Percentiles rank a stretch among this genome's conserved stretches.
Evolutionary conservation across 2,797 vertebrate species (phyloP).

Genomic region (Propithecus perrieri): DNA sequence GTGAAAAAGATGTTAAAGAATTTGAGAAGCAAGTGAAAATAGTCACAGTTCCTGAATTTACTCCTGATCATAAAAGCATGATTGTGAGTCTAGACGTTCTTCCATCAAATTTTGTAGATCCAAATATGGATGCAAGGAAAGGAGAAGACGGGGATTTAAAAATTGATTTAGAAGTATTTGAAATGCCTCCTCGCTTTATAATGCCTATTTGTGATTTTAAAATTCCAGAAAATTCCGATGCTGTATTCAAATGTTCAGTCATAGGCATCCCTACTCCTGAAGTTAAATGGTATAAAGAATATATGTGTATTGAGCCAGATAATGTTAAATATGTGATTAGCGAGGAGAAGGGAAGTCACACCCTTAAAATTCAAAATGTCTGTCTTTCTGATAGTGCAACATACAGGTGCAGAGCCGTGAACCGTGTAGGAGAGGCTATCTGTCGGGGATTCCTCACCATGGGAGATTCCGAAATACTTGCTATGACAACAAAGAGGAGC

Average conservation of each 20-base stretch:
- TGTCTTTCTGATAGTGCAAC: constrained; percentile 89
- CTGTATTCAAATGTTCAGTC: constrained; percentile 95
- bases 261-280: constrained; percentile 94
- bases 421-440: constrained; percentile 93
- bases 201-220: constrained; percentile 93
- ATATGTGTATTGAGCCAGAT: constrained; percentile 88
- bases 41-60: constrained; percentile 96
- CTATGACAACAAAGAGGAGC: constrained; percentile 80
- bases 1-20: constrained; percentile 97
- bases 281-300: constrained; percentile 95
- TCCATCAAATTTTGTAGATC: constrained; percentile 92
- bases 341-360: constrained; percentile 93
- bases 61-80: constrained; percentile 97
- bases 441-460: constrained; percentile 92
- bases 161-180: constrained; percentile 96
- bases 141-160: constrained; percentile 92
- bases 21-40: constrained; percentile 99
- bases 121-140: constrained; percentile 86
- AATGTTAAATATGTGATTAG: constrained; percentile 89
- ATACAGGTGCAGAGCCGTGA: constrained; percentile 93
- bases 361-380: constrained; percentile 90
- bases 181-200: constrained; percentile 97
- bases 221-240: constrained; percentile 90
- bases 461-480: constrained; percentile 82
- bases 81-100: constrained; percentile 97